Evolutionary conservation across 2,888 invertebrate genomes (phyloP), one percentile per base, ranked within the genome.

Genomic region (Drosophila conformis): DNA sequence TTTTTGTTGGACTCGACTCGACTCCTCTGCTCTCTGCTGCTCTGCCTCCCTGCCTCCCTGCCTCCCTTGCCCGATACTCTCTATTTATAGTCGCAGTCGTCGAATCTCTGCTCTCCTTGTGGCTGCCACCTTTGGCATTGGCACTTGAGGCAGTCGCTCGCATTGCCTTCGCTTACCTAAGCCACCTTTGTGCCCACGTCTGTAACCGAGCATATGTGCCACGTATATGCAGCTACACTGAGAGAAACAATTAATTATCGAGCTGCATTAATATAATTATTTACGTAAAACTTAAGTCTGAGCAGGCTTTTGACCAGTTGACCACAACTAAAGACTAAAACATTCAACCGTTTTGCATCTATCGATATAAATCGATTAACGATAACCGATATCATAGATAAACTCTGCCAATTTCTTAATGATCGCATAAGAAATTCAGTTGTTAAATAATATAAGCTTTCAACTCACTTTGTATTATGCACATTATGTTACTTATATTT

Each of bases 41-140:
- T 13, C 60, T 63, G 29, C 46, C 35, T 56, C 56, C 40, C 21
- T 21, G 21, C 21, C 21, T 21, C 25, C 25, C 25, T 25, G 25
- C 25, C 52, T 48, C 31, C 46, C 25, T 46, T 62, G 76, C 54
- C 53, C 58, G 59, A 33, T 36, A 10, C 46, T 15, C n/a, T 61
- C 81, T 85, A 85, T 85, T 85, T 85, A 76, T 85, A 25, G 68
- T 27, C 42, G 36, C 35, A 33, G 40, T 36, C 54, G 36, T 38
- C 10, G 49, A 49, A 10, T 29, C 29, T 36, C 7, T 53, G 60
- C 38, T 35, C 38, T 36, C 54, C 53, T 54, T 70, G 77, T 83
- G 80, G 75, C 78, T 74, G 68, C 80, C 82, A 83, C 85, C 86
- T 86, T 83, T 86, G 80, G 66, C 87, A 73, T 67, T 57, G 85